Percentiles rank a stretch among this genome's conserved stretches.
Conservation (phyloP, 1,140 invertebrate genomes). For the Brachystomella parvula region DNA sequence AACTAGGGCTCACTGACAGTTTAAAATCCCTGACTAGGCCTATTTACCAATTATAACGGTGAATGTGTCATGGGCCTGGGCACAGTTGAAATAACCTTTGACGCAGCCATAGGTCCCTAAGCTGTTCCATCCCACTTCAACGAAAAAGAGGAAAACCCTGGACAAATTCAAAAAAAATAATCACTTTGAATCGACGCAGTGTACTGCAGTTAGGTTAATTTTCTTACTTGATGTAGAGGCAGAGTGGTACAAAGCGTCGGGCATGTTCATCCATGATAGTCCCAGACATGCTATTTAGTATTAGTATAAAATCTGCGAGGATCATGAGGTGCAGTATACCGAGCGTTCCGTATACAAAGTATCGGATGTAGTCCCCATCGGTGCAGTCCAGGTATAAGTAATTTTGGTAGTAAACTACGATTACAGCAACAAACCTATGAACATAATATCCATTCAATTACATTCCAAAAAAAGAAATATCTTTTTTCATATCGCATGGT, state of each 20-base stretch:
- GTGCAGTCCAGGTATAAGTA: conserved; percentile 25
- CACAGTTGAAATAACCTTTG: conserved; percentile 43
- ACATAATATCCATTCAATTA: neutral
- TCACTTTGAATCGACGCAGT: neutral
- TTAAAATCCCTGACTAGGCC: conserved; percentile 1
- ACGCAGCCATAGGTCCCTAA: conserved; percentile 74
- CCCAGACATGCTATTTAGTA: conserved; percentile 43
- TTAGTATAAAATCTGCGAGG: conserved; percentile 39
- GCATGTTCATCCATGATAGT: conserved; percentile 42
- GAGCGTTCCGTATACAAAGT: conserved; percentile 38
- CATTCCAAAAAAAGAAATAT: neutral
- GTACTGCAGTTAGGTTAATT: too few species aligned
- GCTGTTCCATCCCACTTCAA: conserved; percentile 65
- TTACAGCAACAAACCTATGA: conserved; percentile 28
- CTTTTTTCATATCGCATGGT: neutral
- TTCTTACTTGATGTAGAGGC: conserved; percentile 43
- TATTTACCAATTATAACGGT: conserved; percentile 61
- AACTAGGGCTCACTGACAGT: neutral
- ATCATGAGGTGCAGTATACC: conserved; percentile 40
- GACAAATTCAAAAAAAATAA: conserved; percentile 35
- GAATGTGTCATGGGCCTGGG: conserved; percentile 55
- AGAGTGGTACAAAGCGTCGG: conserved; percentile 41
- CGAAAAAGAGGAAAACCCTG: conserved; percentile 60
- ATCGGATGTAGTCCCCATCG: conserved; percentile 29
- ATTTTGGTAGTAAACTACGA: conserved; percentile 29